phyloP scores from a whole-genome alignment of 2,113 vertebrate genomes.

The Chinchilla lanigera region DNA sequence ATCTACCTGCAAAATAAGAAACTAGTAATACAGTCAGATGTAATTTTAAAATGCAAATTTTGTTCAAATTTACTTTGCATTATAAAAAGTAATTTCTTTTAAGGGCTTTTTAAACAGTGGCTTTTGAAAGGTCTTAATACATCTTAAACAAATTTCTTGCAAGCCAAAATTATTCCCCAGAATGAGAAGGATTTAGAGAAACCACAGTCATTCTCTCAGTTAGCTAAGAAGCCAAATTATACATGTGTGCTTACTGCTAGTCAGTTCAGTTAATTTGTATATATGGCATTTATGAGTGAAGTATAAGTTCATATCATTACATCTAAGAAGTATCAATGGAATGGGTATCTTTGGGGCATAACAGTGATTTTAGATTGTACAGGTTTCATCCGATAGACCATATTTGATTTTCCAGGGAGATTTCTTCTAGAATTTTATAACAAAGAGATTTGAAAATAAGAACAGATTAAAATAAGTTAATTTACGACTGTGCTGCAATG shows the following conservation, averaged over 20 bases:
- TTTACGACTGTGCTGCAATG: neutral
- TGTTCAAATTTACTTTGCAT: slow-evolving; percentile 57
- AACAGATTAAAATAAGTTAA: slow-evolving; percentile 45
- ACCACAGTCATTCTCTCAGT: neutral
- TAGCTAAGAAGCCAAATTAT: slow-evolving; percentile 56
- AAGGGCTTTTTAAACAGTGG: slow-evolving; percentile 1
- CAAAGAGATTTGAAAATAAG: neutral
- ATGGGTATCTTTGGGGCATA: slow-evolving; percentile 25
- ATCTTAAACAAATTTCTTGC: slow-evolving; percentile 47
- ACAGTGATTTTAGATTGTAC: slow-evolving; percentile 9
- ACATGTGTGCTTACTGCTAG: neutral
- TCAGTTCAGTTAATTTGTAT: slow-evolving; percentile 36
- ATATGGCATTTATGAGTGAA: slow-evolving; percentile 17
- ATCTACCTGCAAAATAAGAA: slow-evolving; percentile 56
- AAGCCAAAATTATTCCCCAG: slow-evolving; percentile 39
- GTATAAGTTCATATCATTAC: neutral
- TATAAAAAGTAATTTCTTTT: slow-evolving; percentile 64
- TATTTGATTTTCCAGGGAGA: slow-evolving; percentile 42
- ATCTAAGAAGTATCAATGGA: neutral
- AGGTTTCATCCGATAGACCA: neutral
- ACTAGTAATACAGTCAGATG: neutral
- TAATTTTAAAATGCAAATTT: slow-evolving; percentile 47
- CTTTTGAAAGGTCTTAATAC: slow-evolving; percentile 47
- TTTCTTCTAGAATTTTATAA: slow-evolving; percentile 50
- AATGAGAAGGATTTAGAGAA: slow-evolving; percentile 41